Percentiles rank a stretch among this genome's conserved stretches.
Evolutionary conservation across 2,888 invertebrate genomes (phyloP).

Genomic region (Belgica antarctica): DNA sequence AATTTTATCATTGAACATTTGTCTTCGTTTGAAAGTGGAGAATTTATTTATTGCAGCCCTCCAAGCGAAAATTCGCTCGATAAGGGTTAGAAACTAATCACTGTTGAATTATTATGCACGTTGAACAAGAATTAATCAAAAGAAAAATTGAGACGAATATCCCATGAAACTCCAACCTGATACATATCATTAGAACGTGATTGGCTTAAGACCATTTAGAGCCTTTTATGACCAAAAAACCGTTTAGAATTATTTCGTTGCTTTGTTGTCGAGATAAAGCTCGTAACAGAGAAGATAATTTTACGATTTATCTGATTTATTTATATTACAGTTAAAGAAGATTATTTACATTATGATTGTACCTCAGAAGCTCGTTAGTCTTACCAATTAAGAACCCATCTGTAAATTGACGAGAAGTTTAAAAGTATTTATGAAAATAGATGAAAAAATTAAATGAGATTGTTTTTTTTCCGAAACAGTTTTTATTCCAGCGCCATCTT

Average conservation of each 20-base stretch:
- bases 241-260: not conserved
- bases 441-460: constrained; percentile 3
- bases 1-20: too few species aligned
- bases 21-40: too few species aligned
- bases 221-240: not conserved
- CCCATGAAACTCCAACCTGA: not conserved
- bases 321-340: too few species aligned
- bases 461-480: not conserved
- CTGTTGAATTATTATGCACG: constrained; percentile 19
- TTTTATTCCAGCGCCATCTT: constrained; percentile 16
- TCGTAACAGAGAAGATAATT: too few species aligned
- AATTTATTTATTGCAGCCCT: too few species aligned
- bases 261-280: not conserved
- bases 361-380: constrained; percentile 6
- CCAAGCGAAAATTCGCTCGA: not conserved
- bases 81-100: constrained; percentile 13
- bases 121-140: not conserved
- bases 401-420: not conserved
- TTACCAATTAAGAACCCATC: not conserved
- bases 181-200: not conserved
- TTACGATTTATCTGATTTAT: not conserved
- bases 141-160: not conserved
- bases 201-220: not conserved
- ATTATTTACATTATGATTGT: too few species aligned
- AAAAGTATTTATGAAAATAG: constrained; percentile 11